A percentile compares a stretch with the other conserved stretches of the same genome.
Evolutionary conservation across 2,113 vertebrate species (phyloP).

Genomic region (Albula goreensis): DNA sequence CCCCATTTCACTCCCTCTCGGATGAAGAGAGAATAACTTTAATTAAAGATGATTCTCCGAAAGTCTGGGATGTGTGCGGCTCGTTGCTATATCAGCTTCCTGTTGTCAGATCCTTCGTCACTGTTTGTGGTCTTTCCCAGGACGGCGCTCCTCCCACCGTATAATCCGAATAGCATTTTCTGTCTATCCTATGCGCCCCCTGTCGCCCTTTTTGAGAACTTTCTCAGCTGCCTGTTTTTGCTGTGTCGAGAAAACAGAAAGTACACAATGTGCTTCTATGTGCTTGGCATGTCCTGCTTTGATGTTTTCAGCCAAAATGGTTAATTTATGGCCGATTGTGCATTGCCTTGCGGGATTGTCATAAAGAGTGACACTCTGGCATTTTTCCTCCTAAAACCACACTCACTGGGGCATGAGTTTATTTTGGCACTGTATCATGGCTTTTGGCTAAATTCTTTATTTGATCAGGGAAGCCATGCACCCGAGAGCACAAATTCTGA

Average conservation of each 20-base stretch:
- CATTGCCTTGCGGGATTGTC: no score
- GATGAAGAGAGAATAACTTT: not conserved
- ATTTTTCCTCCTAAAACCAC: no score
- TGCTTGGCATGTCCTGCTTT: no score
- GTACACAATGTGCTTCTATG: not conserved
- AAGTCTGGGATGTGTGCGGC: not conserved
- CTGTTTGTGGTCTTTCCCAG: not conserved
- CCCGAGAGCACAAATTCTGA: no score
- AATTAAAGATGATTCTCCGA: not conserved
- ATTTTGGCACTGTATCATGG: no score
- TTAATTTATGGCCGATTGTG: no score
- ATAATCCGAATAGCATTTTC: not conserved
- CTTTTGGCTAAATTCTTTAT: no score
- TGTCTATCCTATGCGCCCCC: not conserved
- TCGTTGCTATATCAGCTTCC: not conserved
- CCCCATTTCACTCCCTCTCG: constrained; percentile 43
- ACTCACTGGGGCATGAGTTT: no score
- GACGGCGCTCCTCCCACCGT: not conserved
- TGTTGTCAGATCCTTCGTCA: not conserved
- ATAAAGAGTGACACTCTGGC: no score
- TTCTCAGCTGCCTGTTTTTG: not conserved
- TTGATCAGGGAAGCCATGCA: no score
- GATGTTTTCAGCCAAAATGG: no score
- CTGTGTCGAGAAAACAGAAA: not conserved
- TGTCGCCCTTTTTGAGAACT: not conserved